phyloP scores from a whole-genome alignment of 2,888 invertebrate species.

The Opisthograptis luteolata region DNA sequence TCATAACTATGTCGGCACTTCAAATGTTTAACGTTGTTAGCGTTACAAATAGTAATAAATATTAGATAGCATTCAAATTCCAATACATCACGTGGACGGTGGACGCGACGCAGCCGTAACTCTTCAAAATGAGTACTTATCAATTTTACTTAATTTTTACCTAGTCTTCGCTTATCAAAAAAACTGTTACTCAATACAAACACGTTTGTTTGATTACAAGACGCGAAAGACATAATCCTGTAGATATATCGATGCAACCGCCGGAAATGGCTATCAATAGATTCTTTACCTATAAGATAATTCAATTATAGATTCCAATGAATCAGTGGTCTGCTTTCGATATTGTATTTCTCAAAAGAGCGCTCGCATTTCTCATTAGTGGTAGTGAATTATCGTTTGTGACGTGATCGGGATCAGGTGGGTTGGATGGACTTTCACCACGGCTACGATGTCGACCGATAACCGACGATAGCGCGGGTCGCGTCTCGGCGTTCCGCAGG shows the following conservation, averaged over 20 bases:
- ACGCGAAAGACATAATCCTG: conserved; percentile 11
- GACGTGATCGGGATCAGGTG: conserved; percentile 43
- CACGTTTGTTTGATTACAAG: conserved; percentile 2
- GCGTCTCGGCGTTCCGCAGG: conserved; percentile 55
- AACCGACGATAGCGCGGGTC: conserved; percentile 59
- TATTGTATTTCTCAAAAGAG: not conserved
- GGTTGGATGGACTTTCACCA: conserved; percentile 54
- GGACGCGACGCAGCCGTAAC: conserved; percentile 16
- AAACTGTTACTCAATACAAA: conserved; percentile 33
- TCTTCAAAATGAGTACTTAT: conserved; percentile 7
- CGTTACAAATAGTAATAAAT: too few species aligned
- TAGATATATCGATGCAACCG: conserved; percentile 11
- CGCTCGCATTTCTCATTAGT: not conserved
- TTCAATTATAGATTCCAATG: not conserved
- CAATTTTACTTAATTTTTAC: conserved; percentile 45
- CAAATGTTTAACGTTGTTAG: too few species aligned
- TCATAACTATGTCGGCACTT: conserved; percentile 36
- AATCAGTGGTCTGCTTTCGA: not conserved
- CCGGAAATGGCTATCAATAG: conserved; percentile 10
- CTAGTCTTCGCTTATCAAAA: conserved; percentile 40
- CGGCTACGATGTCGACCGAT: conserved; percentile 54
- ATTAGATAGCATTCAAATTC: conserved; percentile 45
- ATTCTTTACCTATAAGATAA: not conserved
- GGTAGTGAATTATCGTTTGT: not conserved
- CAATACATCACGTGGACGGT: conserved; percentile 53